phyloP scores from a whole-genome alignment of 2,888 invertebrate genomes.

The Sepioteuthis lessoniana region DNA sequence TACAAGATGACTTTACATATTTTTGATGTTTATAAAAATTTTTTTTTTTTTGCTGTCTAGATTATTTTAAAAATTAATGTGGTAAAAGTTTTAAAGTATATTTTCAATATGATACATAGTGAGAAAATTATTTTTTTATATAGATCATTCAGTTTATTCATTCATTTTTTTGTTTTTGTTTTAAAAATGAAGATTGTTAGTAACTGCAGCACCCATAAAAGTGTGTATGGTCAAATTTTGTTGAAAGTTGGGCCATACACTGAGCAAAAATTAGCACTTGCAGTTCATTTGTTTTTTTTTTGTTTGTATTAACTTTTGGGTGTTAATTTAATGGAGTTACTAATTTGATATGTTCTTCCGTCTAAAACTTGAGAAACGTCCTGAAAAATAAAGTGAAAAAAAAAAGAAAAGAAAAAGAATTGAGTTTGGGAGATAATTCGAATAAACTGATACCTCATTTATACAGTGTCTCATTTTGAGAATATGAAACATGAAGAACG shows the following conservation, averaged over 20 bases:
- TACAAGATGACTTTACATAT: background rate
- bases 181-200: background rate
- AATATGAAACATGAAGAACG: background rate
- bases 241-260: background rate
- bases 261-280: too few relatives aligned
- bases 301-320: background rate
- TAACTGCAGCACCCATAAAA: background rate
- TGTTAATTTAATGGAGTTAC: constrained; percentile 11
- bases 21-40: background rate
- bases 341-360: constrained; percentile 8
- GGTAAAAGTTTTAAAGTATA: background rate
- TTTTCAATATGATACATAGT: background rate
- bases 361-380: background rate
- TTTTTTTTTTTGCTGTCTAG: background rate
- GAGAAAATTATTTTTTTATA: background rate
- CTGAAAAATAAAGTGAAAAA: background rate
- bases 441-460: background rate
- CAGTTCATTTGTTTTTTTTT: background rate
- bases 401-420: too few relatives aligned
- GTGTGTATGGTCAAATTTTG: background rate
- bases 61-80: background rate
- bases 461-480: background rate
- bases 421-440: background rate
- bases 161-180: background rate
- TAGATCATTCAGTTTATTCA: background rate